phyloP scores from a whole-genome alignment of 2,113 vertebrate genomes.

The Solea senegalensis region DNA sequence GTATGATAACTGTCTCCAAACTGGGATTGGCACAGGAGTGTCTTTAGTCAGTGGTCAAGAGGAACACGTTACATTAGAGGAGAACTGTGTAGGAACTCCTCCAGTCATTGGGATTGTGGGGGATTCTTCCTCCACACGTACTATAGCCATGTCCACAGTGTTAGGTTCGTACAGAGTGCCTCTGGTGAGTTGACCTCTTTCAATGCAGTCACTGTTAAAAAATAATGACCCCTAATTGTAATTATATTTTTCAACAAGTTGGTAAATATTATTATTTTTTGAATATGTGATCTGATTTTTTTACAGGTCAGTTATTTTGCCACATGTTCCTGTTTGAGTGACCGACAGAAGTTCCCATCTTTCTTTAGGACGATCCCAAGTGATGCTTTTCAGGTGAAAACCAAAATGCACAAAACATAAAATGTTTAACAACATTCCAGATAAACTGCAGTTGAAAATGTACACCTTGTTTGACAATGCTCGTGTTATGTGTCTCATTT shows the following conservation, averaged over 20 bases:
- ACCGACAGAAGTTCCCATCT: conserved; percentile 41
- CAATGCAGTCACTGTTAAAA: no score
- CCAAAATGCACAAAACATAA: no score
- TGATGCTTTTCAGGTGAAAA: conserved; percentile 41
- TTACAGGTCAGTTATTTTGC: conserved; percentile 41
- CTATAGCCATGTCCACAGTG: conserved; percentile 58
- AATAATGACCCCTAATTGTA: neutral
- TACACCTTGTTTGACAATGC: no score
- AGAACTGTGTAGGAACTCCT: conserved; percentile 50
- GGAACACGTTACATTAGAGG: conserved; percentile 35
- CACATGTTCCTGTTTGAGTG: conserved; percentile 43
- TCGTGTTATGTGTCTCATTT: no score
- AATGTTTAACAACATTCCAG: no score
- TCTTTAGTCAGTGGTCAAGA: conserved; percentile 51
- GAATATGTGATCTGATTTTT: no score
- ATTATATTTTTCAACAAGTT: neutral
- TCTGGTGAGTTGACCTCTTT: conserved; percentile 45
- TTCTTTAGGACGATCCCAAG: conserved; percentile 47
- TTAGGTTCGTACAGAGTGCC: conserved; percentile 62
- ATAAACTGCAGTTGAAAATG: no score
- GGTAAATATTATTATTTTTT: neutral
- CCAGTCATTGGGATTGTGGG: conserved; percentile 63
- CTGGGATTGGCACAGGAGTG: conserved; percentile 47
- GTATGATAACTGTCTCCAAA: conserved; percentile 57
- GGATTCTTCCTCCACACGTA: conserved; percentile 63